Conservation (phyloP, 2,797 vertebrate genomes). For the Ataeniobius toweri region DNA sequence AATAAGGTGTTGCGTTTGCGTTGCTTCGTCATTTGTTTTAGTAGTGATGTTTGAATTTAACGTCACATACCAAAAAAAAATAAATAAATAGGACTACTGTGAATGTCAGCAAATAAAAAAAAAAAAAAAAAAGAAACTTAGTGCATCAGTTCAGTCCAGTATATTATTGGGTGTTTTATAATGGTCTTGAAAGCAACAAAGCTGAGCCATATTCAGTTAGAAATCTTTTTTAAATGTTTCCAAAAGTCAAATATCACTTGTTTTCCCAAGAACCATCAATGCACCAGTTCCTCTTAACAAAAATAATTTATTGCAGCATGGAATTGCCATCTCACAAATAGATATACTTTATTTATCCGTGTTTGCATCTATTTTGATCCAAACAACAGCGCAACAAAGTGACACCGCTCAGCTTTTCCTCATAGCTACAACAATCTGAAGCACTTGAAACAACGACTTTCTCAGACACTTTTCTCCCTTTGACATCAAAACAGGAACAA, state of each 20-base stretch:
- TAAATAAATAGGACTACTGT: no score
- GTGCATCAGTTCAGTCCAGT: no score
- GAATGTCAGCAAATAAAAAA: background rate
- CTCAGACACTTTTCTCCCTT: conserved; percentile 28
- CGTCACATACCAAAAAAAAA: background rate
- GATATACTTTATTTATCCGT: conserved; percentile 39
- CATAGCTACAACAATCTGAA: conserved; percentile 24
- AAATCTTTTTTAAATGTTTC: background rate
- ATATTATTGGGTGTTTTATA: no score
- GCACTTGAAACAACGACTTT: conserved; percentile 10
- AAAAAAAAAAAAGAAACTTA: background rate
- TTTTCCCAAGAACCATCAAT: background rate
- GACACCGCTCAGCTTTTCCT: conserved; percentile 21
- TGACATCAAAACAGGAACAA: conserved; percentile 49
- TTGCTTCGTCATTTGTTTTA: no score
- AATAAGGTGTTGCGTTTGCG: background rate
- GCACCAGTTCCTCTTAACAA: conserved; percentile 66
- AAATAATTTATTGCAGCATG: conserved; percentile 75
- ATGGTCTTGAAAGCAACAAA: background rate
- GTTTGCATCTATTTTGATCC: conserved; percentile 64
- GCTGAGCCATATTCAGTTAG: no score
- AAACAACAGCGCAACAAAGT: conserved; percentile 36
- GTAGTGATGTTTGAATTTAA: background rate
- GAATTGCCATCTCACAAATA: conserved; percentile 56
- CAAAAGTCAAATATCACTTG: background rate